Evolutionary conservation across 1,140 invertebrate genomes (phyloP).

Genomic region (Paraescarpia echinospica): DNA sequence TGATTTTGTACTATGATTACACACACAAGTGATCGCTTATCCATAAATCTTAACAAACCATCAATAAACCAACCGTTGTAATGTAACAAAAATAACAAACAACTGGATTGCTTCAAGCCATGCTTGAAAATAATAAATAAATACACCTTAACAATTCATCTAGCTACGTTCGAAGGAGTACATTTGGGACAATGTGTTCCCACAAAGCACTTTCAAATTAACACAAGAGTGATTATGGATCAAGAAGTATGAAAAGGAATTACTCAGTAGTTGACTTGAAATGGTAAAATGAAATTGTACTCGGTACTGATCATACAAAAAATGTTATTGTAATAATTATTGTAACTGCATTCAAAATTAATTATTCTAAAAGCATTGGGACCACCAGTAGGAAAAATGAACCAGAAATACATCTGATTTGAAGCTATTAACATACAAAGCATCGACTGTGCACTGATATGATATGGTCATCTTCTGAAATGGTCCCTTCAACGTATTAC

Average conservation of each 20-base stretch:
- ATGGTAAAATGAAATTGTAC: not conserved
- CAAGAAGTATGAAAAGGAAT: not conserved
- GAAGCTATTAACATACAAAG: not conserved
- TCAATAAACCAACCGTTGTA: not conserved
- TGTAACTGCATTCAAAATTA: not conserved
- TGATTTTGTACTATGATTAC: not conserved
- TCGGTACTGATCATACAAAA: not conserved
- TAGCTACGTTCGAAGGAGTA: not conserved
- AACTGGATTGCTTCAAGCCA: not conserved
- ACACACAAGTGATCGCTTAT: not conserved
- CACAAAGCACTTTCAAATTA: not conserved
- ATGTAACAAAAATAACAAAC: constrained; percentile 1
- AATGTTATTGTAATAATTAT: not conserved
- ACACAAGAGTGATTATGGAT: not conserved
- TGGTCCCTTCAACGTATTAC: not conserved
- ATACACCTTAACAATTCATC: not conserved
- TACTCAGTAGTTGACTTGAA: not conserved
- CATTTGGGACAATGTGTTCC: not conserved
- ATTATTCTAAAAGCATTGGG: not conserved
- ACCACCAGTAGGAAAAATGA: not conserved
- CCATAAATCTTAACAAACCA: not conserved
- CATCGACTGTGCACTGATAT: not conserved
- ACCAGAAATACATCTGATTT: not conserved
- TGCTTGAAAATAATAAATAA: constrained; percentile 7
- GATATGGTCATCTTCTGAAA: not conserved